Conservation (phyloP, 2,888 invertebrate species). For the Drosophila nr. medialis region DNA sequence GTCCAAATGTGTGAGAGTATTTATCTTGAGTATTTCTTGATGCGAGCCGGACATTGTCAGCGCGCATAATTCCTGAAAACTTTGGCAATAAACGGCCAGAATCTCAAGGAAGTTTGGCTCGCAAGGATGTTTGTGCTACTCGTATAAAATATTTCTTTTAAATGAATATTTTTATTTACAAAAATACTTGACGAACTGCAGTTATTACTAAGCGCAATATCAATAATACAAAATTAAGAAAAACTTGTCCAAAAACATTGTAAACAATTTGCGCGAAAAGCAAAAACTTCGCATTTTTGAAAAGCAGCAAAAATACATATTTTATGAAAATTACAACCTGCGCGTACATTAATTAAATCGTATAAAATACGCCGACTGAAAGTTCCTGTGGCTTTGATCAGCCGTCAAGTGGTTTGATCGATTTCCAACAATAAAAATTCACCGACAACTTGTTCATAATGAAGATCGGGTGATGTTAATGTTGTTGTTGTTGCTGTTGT, state of each 20-base stretch:
- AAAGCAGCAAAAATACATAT: conserved; percentile 44
- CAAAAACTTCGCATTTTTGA: conserved; percentile 6
- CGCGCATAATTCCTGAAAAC: conserved; percentile 25
- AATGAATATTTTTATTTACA: background rate
- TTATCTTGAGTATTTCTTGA: conserved; percentile 48
- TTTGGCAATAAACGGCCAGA: conserved; percentile 8
- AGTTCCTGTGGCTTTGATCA: conserved; percentile 73
- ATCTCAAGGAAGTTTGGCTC: background rate
- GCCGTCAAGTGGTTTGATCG: conserved; percentile 77
- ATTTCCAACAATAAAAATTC: conserved; percentile 73
- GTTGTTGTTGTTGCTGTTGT: conserved; percentile 27
- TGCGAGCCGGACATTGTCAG: conserved; percentile 37
- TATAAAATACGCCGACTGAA: conserved; percentile 62
- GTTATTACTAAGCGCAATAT: background rate
- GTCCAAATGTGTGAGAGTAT: conserved; percentile 52
- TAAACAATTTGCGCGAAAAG: conserved; percentile 21
- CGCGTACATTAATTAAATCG: conserved; percentile 65
- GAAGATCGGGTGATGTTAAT: conserved; percentile 55
- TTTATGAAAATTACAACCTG: conserved; percentile 36
- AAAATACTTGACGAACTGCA: background rate
- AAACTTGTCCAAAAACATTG: background rate
- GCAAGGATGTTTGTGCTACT: background rate
- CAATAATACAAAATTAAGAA: background rate
- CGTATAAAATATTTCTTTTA: background rate
- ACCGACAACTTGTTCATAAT: conserved; percentile 67